A percentile compares a stretch with the other conserved stretches of the same genome.
These are phyloP conservation scores for Scaptomyza cyrtandrae DNA, from an alignment of 2,888 invertebrate genomes.

Conservation along the genomic window DNA sequence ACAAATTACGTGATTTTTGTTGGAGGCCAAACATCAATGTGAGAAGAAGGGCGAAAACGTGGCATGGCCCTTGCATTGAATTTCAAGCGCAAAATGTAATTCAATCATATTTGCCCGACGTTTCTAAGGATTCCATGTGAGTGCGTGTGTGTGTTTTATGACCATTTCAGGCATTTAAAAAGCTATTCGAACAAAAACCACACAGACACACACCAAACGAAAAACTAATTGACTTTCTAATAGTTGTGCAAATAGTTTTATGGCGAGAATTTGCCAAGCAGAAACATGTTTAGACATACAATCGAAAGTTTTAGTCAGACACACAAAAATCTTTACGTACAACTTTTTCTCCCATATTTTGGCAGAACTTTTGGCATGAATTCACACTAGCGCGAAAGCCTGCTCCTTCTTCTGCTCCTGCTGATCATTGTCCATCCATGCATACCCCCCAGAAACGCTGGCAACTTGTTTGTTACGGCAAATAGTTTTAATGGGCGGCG, in stretches of 20 bases:
- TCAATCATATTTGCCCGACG: slow-evolving; percentile 22
- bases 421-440: not conserved
- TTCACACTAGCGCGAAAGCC: not conserved
- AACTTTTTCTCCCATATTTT: slow-evolving; percentile 32
- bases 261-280: slow-evolving; percentile 37
- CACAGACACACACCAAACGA: not conserved
- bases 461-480: slow-evolving; percentile 62
- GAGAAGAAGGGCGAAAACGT: not conserved
- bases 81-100: slow-evolving; percentile 33
- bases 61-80: slow-evolving; percentile 23
- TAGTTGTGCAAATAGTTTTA: slow-evolving; percentile 71
- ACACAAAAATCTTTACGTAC: slow-evolving; percentile 59
- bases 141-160: not conserved
- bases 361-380: slow-evolving; percentile 22
- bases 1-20: slow-evolving; percentile 7
- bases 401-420: not conserved
- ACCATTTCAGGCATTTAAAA: slow-evolving; percentile 10
- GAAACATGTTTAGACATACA: slow-evolving; percentile 50
- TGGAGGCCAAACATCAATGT: not conserved
- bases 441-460: not conserved
- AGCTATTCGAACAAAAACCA: slow-evolving; percentile 8
- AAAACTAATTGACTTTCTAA: slow-evolving; percentile 74
- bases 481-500: slow-evolving; percentile 76
- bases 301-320: slow-evolving; percentile 48
- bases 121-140: not conserved